These are phyloP conservation scores for Artibeus jamaicensis DNA, from an alignment of 2,797 vertebrate species.

Conservation along the genomic window DNA sequence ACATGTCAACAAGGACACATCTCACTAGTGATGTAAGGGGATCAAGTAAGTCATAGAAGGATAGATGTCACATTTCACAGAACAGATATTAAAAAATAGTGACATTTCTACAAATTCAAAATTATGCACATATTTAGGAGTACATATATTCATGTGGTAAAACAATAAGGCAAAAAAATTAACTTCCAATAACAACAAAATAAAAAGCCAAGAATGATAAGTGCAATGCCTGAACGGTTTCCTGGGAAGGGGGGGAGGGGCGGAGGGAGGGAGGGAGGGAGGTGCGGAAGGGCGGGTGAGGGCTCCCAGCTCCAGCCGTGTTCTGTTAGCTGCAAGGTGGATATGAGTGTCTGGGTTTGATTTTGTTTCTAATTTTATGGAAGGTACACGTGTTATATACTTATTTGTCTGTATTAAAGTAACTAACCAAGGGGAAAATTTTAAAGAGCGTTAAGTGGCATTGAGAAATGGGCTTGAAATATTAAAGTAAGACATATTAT, in stretches of 20 bases:
- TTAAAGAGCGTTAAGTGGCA: neutral
- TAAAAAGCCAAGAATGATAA: neutral
- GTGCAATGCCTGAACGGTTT: neutral
- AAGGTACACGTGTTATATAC: neutral
- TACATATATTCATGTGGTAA: neutral
- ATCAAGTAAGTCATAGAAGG: neutral
- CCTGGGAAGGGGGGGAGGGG: neutral
- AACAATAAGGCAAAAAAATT: conserved; percentile 1
- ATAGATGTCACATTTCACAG: neutral
- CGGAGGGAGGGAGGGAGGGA: neutral
- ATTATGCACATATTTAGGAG: neutral
- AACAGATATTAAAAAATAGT: neutral
- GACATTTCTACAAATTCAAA: neutral
- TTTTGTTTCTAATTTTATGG: neutral
- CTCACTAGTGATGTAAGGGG: neutral
- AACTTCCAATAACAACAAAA: neutral
- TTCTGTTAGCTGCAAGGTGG: neutral
- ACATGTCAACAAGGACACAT: neutral
- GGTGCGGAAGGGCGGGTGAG: neutral
- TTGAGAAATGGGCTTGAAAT: conserved; percentile 22
- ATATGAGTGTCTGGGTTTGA: neutral
- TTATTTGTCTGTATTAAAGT: neutral
- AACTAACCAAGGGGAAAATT: neutral
- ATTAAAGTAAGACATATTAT: neutral
- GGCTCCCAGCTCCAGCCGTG: neutral